Percentiles rank a stretch among this genome's conserved stretches.
Conservation (phyloP, 2,888 invertebrate species). For the Cheilosia soror region DNA sequence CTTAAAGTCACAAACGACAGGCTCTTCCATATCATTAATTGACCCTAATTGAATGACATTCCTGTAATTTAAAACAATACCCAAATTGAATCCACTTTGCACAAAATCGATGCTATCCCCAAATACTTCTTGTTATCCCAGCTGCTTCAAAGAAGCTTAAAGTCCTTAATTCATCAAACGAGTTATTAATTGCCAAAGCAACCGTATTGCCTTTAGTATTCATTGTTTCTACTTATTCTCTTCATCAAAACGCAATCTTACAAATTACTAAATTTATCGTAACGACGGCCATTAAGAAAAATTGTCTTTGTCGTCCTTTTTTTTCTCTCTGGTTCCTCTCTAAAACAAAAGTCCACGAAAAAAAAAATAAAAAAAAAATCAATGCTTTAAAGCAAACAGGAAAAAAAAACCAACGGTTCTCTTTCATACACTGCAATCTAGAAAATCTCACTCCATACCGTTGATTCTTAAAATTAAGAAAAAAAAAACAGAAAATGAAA, state of each 20-base stretch:
- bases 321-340: slow-evolving; percentile 9
- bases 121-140: slow-evolving; percentile 1
- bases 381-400: slow-evolving; percentile 41
- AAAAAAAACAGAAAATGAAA: slow-evolving; percentile 19
- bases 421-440: slow-evolving; percentile 40
- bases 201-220: slow-evolving; percentile 57
- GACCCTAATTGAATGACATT: not conserved
- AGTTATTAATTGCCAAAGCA: slow-evolving; percentile 55
- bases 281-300: slow-evolving; percentile 50
- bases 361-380: slow-evolving; percentile 13
- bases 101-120: not conserved
- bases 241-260: slow-evolving; percentile 65
- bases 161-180: slow-evolving; percentile 50
- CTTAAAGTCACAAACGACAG: no score
- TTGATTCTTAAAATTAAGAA: slow-evolving; percentile 54
- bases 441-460: slow-evolving; percentile 37
- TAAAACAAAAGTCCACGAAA: slow-evolving; percentile 26
- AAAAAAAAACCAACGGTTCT: slow-evolving; percentile 8
- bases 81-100: not conserved
- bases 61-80: no score
- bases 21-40: not conserved
- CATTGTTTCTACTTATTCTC: slow-evolving; percentile 56
- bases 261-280: slow-evolving; percentile 65
- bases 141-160: slow-evolving; percentile 14
- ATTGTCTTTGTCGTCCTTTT: slow-evolving; percentile 27